A percentile compares a stretch with the other conserved stretches of the same genome.
Conservation (phyloP, 2,797 vertebrate species). For the Eulemur mongoz region DNA sequence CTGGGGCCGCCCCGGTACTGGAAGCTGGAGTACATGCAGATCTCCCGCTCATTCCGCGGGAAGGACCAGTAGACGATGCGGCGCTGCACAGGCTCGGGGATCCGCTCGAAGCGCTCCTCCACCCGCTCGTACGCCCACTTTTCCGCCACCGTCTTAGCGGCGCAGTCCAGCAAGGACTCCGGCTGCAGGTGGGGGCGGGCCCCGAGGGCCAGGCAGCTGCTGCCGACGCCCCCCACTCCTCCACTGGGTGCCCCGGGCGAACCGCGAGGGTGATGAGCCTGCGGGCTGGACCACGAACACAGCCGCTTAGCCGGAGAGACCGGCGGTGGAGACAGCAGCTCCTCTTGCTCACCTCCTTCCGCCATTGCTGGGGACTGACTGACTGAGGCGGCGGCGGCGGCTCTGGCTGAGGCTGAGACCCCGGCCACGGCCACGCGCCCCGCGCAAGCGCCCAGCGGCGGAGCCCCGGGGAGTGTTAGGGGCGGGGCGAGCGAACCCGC, state of each 20-base stretch:
- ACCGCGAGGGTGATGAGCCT: constrained; percentile 87
- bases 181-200: constrained; percentile 89
- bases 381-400: constrained; percentile 37
- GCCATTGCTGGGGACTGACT: constrained; percentile 90
- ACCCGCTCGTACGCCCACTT: constrained; percentile 99
- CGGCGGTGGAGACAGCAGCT: constrained; percentile 88
- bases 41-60: constrained; percentile 97
- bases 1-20: constrained; percentile 91
- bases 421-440: constrained; percentile 68
- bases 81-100: constrained; percentile 97
- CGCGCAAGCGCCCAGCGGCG: constrained; percentile 75
- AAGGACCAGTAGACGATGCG: constrained; percentile 99
- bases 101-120: constrained; percentile 98
- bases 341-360: constrained; percentile 94
- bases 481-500: constrained; percentile 61
- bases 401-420: constrained; percentile 62
- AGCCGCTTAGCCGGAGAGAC: constrained; percentile 90
- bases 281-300: constrained; percentile 91
- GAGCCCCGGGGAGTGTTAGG: constrained; percentile 22
- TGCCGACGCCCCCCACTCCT: constrained; percentile 89
- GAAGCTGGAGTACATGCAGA: constrained; percentile 99
- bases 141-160: constrained; percentile 96
- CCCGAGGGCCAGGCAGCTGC: constrained; percentile 85
- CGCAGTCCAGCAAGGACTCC: constrained; percentile 96
- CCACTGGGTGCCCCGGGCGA: constrained; percentile 76